phyloP scores from a whole-genome alignment of 1,140 invertebrate species.

The Drosophila mauritiana region DNA sequence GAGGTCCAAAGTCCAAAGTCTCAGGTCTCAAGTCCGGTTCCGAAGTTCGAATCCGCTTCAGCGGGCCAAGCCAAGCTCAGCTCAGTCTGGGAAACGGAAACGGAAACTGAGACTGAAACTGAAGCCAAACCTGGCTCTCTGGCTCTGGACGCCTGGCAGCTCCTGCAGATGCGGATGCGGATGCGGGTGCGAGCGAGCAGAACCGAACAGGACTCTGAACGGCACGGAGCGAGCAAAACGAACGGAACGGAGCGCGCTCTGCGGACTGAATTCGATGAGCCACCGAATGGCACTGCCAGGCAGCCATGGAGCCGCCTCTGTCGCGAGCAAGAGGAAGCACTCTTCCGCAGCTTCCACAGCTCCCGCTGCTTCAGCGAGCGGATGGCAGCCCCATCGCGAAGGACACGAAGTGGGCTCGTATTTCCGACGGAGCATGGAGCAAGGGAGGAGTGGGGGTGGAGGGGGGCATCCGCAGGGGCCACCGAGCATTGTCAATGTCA shows the following conservation, averaged over 20 bases:
- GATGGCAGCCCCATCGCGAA: neutral
- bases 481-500: conserved; percentile 65
- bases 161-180: conserved; percentile 9
- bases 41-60: neutral
- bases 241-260: conserved; percentile 53
- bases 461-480: conserved; percentile 1
- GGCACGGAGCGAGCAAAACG: conserved; percentile 43
- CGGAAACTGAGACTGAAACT: neutral
- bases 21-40: neutral
- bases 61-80: conserved; percentile 5
- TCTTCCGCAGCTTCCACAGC: neutral
- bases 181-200: conserved; percentile 29
- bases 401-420: neutral
- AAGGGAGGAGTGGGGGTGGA: no score
- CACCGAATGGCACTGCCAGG: conserved; percentile 75
- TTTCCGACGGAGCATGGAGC: neutral
- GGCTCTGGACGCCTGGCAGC: conserved; percentile 2
- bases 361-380: conserved; percentile 7
- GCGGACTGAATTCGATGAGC: conserved; percentile 75
- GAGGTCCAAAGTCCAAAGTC: neutral
- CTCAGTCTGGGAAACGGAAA: neutral
- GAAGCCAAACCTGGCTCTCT: conserved; percentile 1
- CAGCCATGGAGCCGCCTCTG: conserved; percentile 3
- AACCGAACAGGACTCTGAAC: conserved; percentile 7
- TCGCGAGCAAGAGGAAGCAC: conserved; percentile 12